Percentiles rank a stretch among this genome's conserved stretches.
phyloP scores from a whole-genome alignment of 2,113 vertebrate species.

The Galemys pyrenaicus region DNA sequence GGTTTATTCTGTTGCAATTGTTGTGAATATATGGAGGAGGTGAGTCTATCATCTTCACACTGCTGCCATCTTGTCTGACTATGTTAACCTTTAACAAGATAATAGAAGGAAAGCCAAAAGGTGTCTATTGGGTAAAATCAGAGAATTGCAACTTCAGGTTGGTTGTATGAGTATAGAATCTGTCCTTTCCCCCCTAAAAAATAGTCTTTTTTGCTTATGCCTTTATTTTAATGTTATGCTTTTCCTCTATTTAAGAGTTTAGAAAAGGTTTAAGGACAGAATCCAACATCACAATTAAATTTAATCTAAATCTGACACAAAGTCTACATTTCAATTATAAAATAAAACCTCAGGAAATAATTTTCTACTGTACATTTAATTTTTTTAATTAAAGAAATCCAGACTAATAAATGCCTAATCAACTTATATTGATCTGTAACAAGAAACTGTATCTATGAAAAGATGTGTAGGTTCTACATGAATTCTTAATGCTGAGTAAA shows the following conservation, averaged over 20 bases:
- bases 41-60: too few species aligned
- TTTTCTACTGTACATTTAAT: conserved; percentile 18
- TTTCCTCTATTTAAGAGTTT: conserved; percentile 43
- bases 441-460: conserved; percentile 22
- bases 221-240: conserved; percentile 54
- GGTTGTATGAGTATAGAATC: too few species aligned
- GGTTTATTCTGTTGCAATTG: too few species aligned
- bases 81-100: too few species aligned
- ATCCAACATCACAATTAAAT: conserved; percentile 37
- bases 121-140: too few species aligned
- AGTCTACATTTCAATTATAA: conserved; percentile 40
- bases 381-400: conserved; percentile 47
- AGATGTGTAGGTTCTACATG: background rate
- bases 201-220: background rate
- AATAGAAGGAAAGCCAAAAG: too few species aligned
- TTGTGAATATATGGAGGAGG: too few species aligned
- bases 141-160: too few species aligned
- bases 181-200: too few species aligned
- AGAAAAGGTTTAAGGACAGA: conserved; percentile 43
- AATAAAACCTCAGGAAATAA: conserved; percentile 37
- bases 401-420: conserved; percentile 25
- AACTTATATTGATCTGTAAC: background rate
- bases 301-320: conserved; percentile 38
- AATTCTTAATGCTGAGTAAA: background rate
- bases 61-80: too few species aligned